Conservation (phyloP, 2,888 invertebrate genomes). For the Metellina segmentata region DNA sequence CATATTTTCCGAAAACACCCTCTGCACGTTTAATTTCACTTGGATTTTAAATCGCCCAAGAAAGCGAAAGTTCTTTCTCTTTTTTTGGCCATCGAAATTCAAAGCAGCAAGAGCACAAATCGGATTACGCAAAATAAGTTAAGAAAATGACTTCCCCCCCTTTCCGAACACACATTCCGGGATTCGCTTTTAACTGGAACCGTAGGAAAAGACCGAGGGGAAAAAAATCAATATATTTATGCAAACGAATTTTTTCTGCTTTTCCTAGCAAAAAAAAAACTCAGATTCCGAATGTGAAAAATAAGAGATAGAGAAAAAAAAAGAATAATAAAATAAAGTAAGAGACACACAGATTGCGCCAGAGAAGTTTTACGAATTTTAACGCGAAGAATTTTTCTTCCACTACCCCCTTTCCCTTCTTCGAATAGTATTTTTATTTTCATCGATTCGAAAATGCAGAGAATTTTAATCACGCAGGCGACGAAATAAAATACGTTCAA, state of each 20-base stretch:
- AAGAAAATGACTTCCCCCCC: constrained; percentile 51
- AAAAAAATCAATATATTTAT: constrained; percentile 60
- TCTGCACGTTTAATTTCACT: constrained; percentile 16
- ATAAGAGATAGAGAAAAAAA: constrained; percentile 17
- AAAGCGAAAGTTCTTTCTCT: no score
- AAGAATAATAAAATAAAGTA: constrained; percentile 10
- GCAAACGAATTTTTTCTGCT: constrained; percentile 32
- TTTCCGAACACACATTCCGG: not conserved
- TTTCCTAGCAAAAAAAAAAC: constrained; percentile 15
- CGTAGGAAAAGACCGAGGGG: constrained; percentile 16
- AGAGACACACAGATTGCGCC: constrained; percentile 10
- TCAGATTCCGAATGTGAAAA: constrained; percentile 47
- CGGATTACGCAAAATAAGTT: constrained; percentile 57
- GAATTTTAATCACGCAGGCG: constrained; percentile 37
- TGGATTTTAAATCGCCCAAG: not conserved
- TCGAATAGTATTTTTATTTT: constrained; percentile 25
- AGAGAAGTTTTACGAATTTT: constrained; percentile 47
- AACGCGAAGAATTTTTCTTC: constrained; percentile 36
- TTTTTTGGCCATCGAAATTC: constrained; percentile 32
- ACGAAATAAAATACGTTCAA: not conserved
- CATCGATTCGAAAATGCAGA: constrained; percentile 45
- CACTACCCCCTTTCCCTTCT: not conserved
- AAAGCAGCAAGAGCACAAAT: constrained; percentile 26
- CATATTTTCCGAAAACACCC: no score
- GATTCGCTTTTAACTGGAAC: constrained; percentile 59